Conservation (phyloP, 2,888 invertebrate genomes). For the Lucinisca nassula region DNA sequence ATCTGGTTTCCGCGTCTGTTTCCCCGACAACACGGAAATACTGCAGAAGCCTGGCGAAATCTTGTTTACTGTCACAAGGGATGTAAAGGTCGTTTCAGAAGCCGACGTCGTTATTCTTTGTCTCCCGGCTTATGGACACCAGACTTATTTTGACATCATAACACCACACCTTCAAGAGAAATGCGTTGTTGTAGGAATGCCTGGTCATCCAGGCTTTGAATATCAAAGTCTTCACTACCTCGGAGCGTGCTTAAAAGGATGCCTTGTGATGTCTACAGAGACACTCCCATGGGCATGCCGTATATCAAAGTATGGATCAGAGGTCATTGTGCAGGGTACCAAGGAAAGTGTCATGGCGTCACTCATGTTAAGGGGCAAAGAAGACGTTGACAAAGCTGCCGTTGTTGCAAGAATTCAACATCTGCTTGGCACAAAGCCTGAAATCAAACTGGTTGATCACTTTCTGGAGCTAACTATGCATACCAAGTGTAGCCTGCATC, state of each 20-base stretch:
- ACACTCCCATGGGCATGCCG: slow-evolving; percentile 78
- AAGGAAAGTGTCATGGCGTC: slow-evolving; percentile 69
- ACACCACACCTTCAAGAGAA: slow-evolving; percentile 66
- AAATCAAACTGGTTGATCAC: slow-evolving; percentile 56
- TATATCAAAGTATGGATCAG: slow-evolving; percentile 71
- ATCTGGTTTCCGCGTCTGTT: slow-evolving; percentile 60
- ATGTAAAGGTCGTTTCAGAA: neutral
- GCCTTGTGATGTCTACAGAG: slow-evolving; percentile 66
- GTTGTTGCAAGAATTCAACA: slow-evolving; percentile 57
- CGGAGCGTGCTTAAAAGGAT: slow-evolving; percentile 48
- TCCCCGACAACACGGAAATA: slow-evolving; percentile 30
- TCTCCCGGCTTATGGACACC: slow-evolving; percentile 79
- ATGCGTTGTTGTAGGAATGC: slow-evolving; percentile 72
- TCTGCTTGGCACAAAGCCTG: slow-evolving; percentile 67
- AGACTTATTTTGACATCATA: slow-evolving; percentile 69
- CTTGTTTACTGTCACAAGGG: slow-evolving; percentile 44
- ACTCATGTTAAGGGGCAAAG: slow-evolving; percentile 42
- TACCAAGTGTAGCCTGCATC: slow-evolving; percentile 74
- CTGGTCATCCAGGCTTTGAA: slow-evolving; percentile 78
- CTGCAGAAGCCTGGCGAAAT: slow-evolving; percentile 24
- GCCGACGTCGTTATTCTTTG: slow-evolving; percentile 68
- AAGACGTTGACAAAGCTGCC: neutral
- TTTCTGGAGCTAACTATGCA: slow-evolving; percentile 70
- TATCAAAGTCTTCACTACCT: slow-evolving; percentile 68
- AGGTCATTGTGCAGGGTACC: slow-evolving; percentile 68